Base-by-base conservation (phyloP, 2,888 invertebrate species). In the Idaea dimidiata region DNA sequence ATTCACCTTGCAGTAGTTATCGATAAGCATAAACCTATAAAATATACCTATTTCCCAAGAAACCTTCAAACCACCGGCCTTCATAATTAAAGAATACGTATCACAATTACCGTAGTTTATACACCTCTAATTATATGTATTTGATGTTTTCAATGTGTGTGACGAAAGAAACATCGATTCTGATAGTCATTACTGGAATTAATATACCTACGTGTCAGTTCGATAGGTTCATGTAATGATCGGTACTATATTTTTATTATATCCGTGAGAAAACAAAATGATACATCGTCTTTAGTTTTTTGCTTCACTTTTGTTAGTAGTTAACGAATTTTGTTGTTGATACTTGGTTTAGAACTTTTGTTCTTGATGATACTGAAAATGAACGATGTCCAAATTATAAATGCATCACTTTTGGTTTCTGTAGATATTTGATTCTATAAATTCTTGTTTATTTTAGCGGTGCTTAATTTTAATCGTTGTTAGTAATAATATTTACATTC, bases 191-290 rank as follows among this genome's bases (percentile, higher is more conserved):
- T 91, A 91, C 80, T 87, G 79, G 91, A 89, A 92, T 92, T 91
- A 92, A 92, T 92, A 91, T 89, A 88, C 82, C 88, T 90, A 91
- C 91, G 91, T 91, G 91, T 86, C 77, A 87, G 91, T 86, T 91
- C 91, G 83, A 84, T 83, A 89, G 90, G 89, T 89, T 81, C 78
- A 71, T 66, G 70, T 89, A 90, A 91, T 90, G 83, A 89, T 83
- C 79, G 83, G 75, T 81, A 84, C 80, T 81, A 79, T 83, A 86
- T 87, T 90, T 90, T 91, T 91, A 83, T 86, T 82, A 80, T 78
- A 80, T 80, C 82, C 90, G 91, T 91, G 91, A 91, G 91, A 91
- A 90, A 83, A 81, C 72, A 72, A 75, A 87, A 55, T 55, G 54
- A 55, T 55, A 55, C 16, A 16, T 55, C 54, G 54, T 6, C 82